Evolutionary conservation across 2,113 vertebrate species (phyloP).

Genomic region (Hassar affinis): DNA sequence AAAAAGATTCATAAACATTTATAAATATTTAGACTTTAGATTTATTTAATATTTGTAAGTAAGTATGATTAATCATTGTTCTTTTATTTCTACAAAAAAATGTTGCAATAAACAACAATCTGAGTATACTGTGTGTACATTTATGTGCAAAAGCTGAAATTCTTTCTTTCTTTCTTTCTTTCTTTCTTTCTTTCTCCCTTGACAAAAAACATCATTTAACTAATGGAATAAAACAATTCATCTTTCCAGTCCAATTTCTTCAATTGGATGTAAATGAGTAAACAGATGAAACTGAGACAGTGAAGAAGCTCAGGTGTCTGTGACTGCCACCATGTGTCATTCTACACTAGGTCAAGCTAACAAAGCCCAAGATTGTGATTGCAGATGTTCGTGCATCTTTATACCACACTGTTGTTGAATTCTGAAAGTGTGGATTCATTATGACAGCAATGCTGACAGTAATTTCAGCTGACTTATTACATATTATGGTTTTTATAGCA

Average conservation of each 20-base stretch:
- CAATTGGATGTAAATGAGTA: constrained; percentile 47
- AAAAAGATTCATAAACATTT: background rate
- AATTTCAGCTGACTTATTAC: background rate
- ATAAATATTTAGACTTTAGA: too few relatives aligned
- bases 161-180: background rate
- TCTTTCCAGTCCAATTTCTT: constrained; percentile 47
- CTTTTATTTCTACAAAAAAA: background rate
- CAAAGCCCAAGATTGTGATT: constrained; percentile 27
- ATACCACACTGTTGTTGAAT: background rate
- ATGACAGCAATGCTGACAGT: background rate
- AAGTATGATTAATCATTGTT: background rate
- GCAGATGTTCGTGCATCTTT: constrained; percentile 16
- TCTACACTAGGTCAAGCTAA: constrained; percentile 13
- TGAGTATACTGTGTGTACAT: background rate
- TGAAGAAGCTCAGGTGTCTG: constrained; percentile 48
- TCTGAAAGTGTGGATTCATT: background rate
- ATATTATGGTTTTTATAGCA: background rate
- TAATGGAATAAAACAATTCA: constrained; percentile 57
- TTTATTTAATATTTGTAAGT: too few relatives aligned
- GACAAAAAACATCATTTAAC: constrained; percentile 38
- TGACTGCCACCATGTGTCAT: constrained; percentile 35
- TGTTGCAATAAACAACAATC: background rate
- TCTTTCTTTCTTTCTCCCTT: constrained; percentile 14
- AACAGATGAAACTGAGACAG: constrained; percentile 45
- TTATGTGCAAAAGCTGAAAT: background rate